A percentile compares a stretch with the other conserved stretches of the same genome.
Evolutionary conservation across 2,888 invertebrate species (phyloP).

Genomic region (Tiliacea citrago): DNA sequence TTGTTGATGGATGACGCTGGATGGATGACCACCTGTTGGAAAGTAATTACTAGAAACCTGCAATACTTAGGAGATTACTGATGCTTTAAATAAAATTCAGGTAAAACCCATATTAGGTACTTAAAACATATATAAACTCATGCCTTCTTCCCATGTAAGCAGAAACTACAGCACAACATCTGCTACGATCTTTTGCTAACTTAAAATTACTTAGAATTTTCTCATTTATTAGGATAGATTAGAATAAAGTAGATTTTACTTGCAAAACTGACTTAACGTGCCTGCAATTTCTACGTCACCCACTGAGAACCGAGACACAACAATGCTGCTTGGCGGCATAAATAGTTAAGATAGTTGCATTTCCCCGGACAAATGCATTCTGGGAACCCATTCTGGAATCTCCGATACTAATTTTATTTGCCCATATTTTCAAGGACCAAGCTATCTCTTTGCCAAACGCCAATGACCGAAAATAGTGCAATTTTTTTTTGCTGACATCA

Average conservation of each 20-base stretch:
- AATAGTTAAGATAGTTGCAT: not conserved
- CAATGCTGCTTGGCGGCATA: not conserved
- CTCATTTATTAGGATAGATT: not conserved
- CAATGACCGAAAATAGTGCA: too few species aligned
- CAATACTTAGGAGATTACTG: not conserved
- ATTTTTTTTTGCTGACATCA: too few species aligned
- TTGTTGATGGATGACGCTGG: not conserved
- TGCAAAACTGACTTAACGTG: not conserved
- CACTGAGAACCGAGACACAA: not conserved
- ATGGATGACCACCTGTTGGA: not conserved
- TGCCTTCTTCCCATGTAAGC: too few species aligned
- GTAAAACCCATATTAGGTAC: too few species aligned
- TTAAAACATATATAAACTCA: not conserved
- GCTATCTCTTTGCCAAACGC: not conserved
- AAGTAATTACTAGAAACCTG: not conserved
- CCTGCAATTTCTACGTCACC: not conserved
- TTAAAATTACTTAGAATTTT: not conserved
- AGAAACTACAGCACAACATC: too few species aligned
- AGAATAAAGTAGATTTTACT: not conserved
- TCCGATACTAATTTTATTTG: not conserved
- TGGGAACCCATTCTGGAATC: not conserved
- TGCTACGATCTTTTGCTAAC: not conserved
- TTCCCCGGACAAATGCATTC: not conserved
- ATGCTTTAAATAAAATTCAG: not conserved
- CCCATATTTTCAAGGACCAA: not conserved